Base-by-base conservation (phyloP, 2,113 vertebrate species). In the Tautogolabrus adspersus region DNA sequence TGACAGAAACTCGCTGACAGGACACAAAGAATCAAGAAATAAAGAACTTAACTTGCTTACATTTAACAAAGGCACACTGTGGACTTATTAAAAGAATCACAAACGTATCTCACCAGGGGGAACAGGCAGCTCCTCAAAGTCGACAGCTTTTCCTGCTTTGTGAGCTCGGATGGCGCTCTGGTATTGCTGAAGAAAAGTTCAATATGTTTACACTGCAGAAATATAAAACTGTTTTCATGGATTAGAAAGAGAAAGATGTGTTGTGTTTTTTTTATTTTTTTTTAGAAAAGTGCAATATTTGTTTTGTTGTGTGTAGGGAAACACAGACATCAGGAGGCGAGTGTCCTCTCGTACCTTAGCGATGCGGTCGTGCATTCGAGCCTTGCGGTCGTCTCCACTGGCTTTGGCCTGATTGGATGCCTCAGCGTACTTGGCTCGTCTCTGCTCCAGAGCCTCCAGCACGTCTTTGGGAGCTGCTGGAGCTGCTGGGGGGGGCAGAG, bases 331-430 rank as follows among this genome's bases (percentile, higher is more conserved):
- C 30, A 16, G 10, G 2, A 13, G 37, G 3, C 37, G 22, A 44
- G 21, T 5, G 2, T 64, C 2, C 49, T 8, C 11, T 30, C 12
- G 5, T 74, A 98, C 98, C 96, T 99, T 98, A 78, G 95, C 96
- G 40, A 99, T 98, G 44, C 97, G 96, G 19, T 98, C 96, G 0
- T 99, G 96, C 97, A 99, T 99, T 51, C 98, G 95, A 68, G 96
- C 95, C 84, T 99, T 99, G 68, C 98, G 95, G 6, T 96, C 96
- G 1, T 98, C 95, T 2, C 97, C 96, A 0, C 77, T 87, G 10
- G 94, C 92, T 91, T 95, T 97, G 38, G 98, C 97, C 91, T 98
- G 96, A 77, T 88, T 80, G 9, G 95, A 95, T 3, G 97, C 97
- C 23, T 97, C 94, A 40, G 46, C 92, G 81, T 99, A 99, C 82